Conservation (phyloP, 1,140 invertebrate species). For the Solen grandis region DNA sequence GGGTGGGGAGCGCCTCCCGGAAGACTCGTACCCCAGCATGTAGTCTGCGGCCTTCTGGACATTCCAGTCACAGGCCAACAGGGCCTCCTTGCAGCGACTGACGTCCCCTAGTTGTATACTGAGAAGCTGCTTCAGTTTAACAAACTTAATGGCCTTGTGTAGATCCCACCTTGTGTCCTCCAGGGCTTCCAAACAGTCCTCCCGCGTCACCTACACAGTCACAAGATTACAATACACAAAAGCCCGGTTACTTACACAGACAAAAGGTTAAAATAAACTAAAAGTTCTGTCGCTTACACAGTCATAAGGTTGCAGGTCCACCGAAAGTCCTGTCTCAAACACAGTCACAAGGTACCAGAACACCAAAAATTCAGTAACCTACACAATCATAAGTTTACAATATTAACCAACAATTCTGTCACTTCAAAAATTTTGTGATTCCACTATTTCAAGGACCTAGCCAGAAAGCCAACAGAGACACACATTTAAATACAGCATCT, state of each 20-base stretch:
- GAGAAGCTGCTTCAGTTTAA: constrained; percentile 86
- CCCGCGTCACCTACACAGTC: constrained; percentile 85
- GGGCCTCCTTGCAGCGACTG: constrained; percentile 77
- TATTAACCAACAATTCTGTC: no score
- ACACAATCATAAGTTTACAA: no score
- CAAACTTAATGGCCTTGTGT: constrained; percentile 92
- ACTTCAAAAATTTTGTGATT: no score
- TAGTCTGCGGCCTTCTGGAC: constrained; percentile 79
- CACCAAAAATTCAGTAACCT: no score
- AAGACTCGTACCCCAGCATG: constrained; percentile 68
- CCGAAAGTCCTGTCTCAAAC: no score
- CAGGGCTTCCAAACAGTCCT: constrained; percentile 90
- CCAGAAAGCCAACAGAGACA: no score
- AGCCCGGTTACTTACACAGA: not conserved
- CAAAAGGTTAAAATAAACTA: not conserved
- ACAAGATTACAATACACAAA: not conserved
- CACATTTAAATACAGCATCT: no score
- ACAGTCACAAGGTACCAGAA: no score
- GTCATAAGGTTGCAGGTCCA: no score
- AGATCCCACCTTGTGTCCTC: constrained; percentile 94
- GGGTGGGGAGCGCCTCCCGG: constrained; percentile 59
- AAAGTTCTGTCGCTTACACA: not conserved
- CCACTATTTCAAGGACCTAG: no score
- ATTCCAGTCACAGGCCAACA: constrained; percentile 79
- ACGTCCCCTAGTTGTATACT: constrained; percentile 75